Conservation (phyloP, 2,113 vertebrate genomes). For the Scopus umbretta region DNA sequence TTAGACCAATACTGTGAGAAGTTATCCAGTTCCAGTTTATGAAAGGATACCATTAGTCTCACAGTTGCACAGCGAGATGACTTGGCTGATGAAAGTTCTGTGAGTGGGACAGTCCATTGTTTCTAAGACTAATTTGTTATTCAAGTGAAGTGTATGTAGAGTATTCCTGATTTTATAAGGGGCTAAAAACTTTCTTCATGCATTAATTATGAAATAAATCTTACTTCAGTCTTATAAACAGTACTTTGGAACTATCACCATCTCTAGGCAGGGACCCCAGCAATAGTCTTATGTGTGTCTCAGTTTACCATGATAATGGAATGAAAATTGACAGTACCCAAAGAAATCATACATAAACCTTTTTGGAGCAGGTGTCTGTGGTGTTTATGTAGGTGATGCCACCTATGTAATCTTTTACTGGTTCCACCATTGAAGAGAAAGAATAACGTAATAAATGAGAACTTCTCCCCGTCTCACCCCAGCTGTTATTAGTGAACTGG, state of each 20-base stretch:
- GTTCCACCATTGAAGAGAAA: neutral
- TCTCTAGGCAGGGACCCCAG: neutral
- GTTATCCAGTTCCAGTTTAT: neutral
- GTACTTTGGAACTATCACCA: neutral
- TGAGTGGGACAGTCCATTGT: neutral
- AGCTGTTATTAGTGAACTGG: neutral
- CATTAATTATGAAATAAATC: neutral
- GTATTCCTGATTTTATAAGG: neutral
- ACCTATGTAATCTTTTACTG: neutral
- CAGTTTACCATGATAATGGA: neutral
- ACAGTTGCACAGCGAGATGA: neutral
- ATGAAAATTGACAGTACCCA: neutral
- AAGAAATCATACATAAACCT: neutral
- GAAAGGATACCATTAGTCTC: neutral
- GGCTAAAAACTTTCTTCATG: neutral
- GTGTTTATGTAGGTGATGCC: neutral
- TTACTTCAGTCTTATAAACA: neutral
- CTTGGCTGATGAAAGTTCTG: neutral
- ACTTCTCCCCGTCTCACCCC: too few relatives aligned
- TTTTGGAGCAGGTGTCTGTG: neutral
- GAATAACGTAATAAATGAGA: neutral
- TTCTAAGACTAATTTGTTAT: neutral
- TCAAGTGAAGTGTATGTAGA: neutral
- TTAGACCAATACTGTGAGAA: neutral
- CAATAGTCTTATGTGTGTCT: neutral